Evolutionary conservation across 2,888 invertebrate genomes (phyloP).

Genomic region (Brenthis hecate): DNA sequence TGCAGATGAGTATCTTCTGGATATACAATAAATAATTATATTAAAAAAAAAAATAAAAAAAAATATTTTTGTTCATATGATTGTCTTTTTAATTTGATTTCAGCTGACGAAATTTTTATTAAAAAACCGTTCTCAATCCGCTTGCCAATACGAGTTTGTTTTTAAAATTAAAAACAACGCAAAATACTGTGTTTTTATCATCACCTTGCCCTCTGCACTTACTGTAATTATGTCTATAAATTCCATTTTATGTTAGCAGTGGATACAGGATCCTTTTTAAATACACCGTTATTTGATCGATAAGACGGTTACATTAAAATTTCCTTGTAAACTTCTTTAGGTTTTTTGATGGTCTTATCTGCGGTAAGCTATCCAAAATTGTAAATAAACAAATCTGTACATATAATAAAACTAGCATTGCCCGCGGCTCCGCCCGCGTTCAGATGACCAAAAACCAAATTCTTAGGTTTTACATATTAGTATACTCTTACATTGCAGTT

Average conservation of each 20-base stretch:
- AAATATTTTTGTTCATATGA: no score
- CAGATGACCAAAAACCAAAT: no score
- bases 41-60: no score
- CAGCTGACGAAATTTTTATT: background rate
- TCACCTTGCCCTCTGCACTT: slow-evolving; percentile 7
- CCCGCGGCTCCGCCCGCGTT: no score
- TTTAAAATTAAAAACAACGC: slow-evolving; percentile 11
- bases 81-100: no score
- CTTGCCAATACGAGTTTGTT: background rate
- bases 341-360: background rate
- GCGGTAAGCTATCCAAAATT: no score
- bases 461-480: no score
- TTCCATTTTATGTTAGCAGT: slow-evolving; percentile 9
- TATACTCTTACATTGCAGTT: no score
- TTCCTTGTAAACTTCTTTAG: background rate
- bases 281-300: slow-evolving; percentile 9
- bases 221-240: slow-evolving; percentile 12
- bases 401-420: no score
- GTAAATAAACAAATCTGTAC: no score
- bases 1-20: no score
- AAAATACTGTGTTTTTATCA: slow-evolving; percentile 2
- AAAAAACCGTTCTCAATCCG: background rate
- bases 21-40: no score
- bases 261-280: background rate
- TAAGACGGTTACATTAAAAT: background rate